phyloP scores from a whole-genome alignment of 1,140 invertebrate species.

The Calliopsis andreniformis region DNA sequence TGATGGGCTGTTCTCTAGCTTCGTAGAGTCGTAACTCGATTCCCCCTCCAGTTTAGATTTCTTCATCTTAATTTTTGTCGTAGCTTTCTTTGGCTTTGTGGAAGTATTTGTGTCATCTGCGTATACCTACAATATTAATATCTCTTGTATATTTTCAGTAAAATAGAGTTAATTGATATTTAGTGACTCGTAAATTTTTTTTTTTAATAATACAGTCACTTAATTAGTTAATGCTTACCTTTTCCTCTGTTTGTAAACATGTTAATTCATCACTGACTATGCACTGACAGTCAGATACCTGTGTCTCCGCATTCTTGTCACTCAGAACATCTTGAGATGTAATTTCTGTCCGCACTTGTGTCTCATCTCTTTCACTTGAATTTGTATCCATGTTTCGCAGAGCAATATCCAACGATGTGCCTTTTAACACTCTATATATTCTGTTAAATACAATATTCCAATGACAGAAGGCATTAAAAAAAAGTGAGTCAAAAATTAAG shows the following conservation, averaged over 20 bases:
- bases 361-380: conserved; percentile 23
- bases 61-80: conserved; percentile 71
- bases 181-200: neutral
- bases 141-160: neutral
- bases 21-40: conserved; percentile 80
- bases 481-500: neutral
- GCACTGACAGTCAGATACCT: conserved; percentile 29
- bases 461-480: conserved; percentile 8
- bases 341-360: neutral
- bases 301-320: conserved; percentile 25
- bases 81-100: conserved; percentile 49
- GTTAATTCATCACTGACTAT: conserved; percentile 29
- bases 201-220: neutral
- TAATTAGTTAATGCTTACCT: conserved; percentile 28
- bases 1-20: conserved; percentile 82
- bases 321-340: neutral
- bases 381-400: conserved; percentile 42
- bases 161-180: neutral
- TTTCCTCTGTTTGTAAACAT: conserved; percentile 16
- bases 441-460: conserved; percentile 33
- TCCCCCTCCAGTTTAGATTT: conserved; percentile 79
- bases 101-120: conserved; percentile 1
- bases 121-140: conserved; percentile 31
- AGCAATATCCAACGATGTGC: conserved; percentile 10
- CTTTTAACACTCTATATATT: conserved; percentile 29